phyloP scores from a whole-genome alignment of 1,140 invertebrate species.

The Pseudobourletiella spinata region DNA sequence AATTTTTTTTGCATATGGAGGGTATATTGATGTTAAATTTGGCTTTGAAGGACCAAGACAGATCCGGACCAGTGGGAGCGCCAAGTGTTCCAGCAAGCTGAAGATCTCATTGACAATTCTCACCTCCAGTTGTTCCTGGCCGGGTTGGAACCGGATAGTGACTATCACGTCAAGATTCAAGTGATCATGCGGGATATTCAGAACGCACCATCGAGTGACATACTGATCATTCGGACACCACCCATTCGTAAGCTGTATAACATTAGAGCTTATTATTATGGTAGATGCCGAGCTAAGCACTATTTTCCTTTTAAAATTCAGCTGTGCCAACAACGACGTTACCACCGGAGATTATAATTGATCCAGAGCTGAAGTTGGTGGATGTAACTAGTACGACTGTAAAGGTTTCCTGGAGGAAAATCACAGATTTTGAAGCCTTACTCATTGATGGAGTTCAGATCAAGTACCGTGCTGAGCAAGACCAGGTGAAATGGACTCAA shows the following conservation, averaged over 20 bases:
- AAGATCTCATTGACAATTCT: constrained; percentile 69
- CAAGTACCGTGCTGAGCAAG: constrained; percentile 59
- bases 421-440: constrained; percentile 65
- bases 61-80: constrained; percentile 54
- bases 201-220: constrained; percentile 60
- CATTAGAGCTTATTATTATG: not conserved
- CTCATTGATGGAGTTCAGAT: constrained; percentile 63
- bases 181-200: constrained; percentile 61
- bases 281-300: not conserved
- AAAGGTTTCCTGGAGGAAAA: constrained; percentile 68
- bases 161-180: constrained; percentile 70
- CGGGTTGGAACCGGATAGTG: constrained; percentile 63
- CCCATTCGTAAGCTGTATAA: constrained; percentile 41
- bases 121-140: constrained; percentile 72
- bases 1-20: too few species aligned
- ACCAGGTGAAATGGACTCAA: constrained; percentile 43
- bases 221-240: constrained; percentile 61
- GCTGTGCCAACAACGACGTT: constrained; percentile 45
- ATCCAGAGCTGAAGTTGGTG: constrained; percentile 59
- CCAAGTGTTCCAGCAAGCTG: constrained; percentile 62
- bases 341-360: constrained; percentile 55
- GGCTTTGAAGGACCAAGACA: constrained; percentile 22
- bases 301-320: constrained; percentile 20
- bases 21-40: too few species aligned
- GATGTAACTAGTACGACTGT: constrained; percentile 68